Evolutionary conservation across 2,888 invertebrate genomes (phyloP).

Genomic region (Caenorhabditis macrosperma): DNA sequence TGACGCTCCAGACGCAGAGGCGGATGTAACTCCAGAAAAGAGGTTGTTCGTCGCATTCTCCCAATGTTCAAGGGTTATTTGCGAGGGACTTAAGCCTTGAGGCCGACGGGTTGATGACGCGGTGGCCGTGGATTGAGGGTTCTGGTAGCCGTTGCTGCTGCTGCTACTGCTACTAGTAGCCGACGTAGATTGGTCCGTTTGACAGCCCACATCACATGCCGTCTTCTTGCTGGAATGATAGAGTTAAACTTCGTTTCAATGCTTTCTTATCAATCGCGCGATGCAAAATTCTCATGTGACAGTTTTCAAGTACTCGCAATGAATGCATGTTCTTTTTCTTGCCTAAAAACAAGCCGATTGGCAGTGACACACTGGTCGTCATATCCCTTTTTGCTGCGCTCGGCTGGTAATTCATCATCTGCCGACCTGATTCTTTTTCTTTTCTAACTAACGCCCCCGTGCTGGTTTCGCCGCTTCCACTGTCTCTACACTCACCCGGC

Average conservation of each 20-base stretch:
- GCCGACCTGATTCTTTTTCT: slow-evolving; percentile 1
- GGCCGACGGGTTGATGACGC: neutral
- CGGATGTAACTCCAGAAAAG: neutral
- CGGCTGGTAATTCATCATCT: slow-evolving; percentile 47
- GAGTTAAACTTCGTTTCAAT: neutral
- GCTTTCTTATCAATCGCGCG: neutral
- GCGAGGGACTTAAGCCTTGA: too few species aligned
- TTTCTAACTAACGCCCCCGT: neutral
- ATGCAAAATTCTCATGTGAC: neutral
- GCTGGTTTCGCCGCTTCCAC: neutral
- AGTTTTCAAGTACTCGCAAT: too few species aligned
- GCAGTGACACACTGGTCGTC: neutral
- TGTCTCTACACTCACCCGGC: slow-evolving; percentile 35
- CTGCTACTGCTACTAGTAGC: neutral
- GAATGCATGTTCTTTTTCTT: neutral
- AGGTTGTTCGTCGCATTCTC: neutral
- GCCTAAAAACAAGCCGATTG: slow-evolving; percentile 7
- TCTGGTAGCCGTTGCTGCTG: neutral
- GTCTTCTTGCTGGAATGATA: slow-evolving; percentile 3
- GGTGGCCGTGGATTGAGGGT: neutral
- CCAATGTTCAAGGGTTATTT: neutral
- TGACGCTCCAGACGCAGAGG: slow-evolving; percentile 33
- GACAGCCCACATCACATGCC: slow-evolving; percentile 49
- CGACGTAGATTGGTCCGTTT: slow-evolving; percentile 40
- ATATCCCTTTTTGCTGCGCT: neutral